phyloP scores from a whole-genome alignment of 2,888 invertebrate genomes.

The Mesorhabditis spiculigera region DNA sequence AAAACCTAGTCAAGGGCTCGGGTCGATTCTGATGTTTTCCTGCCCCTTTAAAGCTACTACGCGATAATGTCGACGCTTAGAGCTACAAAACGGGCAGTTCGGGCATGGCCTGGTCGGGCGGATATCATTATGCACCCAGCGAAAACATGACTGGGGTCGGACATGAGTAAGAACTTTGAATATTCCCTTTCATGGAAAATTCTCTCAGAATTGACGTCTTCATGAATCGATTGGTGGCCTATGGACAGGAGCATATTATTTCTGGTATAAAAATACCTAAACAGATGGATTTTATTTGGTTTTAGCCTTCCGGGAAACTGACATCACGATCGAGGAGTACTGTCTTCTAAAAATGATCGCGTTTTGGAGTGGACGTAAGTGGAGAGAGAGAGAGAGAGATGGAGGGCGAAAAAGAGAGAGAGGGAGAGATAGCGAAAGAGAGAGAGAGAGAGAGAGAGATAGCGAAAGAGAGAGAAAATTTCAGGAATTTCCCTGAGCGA shows the following conservation, averaged over 20 bases:
- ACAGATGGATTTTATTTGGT: too few relatives aligned
- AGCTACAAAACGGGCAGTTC: not conserved
- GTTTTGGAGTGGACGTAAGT: not conserved
- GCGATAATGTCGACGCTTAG: too few relatives aligned
- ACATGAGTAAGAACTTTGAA: not conserved
- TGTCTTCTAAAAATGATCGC: not conserved
- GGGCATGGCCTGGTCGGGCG: not conserved
- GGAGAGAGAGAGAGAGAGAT: too few relatives aligned
- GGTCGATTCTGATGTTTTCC: too few relatives aligned
- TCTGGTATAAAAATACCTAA: too few relatives aligned
- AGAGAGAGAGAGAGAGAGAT: too few relatives aligned
- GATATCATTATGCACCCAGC: not conserved
- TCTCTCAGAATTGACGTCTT: not conserved
- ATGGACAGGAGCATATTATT: not conserved
- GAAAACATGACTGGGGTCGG: not conserved
- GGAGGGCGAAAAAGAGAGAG: not conserved
- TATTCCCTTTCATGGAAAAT: not conserved
- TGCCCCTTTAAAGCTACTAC: too few relatives aligned
- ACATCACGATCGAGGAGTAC: not conserved
- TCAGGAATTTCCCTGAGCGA: too few relatives aligned
- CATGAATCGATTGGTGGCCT: not conserved
- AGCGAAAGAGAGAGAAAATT: too few relatives aligned
- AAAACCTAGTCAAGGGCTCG: too few relatives aligned
- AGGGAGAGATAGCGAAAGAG: too few relatives aligned
- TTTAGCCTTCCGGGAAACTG: not conserved